These are phyloP conservation scores for Criorhina ranunculi DNA, from an alignment of 2,888 invertebrate species.

Conservation along the genomic window DNA sequence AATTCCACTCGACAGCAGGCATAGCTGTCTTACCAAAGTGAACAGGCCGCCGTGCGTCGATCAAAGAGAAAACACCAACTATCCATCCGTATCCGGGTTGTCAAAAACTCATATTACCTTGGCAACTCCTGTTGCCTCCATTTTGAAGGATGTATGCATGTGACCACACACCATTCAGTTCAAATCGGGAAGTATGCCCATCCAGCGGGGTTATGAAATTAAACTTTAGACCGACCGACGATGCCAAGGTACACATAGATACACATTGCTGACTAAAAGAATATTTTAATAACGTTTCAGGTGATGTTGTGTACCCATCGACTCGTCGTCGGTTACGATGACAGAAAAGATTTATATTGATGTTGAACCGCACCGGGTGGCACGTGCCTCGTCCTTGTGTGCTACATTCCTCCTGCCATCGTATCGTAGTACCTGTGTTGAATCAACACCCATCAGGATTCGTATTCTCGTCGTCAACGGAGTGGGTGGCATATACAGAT, in stretches of 20 bases:
- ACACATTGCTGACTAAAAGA: constrained; percentile 40
- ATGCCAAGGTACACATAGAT: constrained; percentile 7
- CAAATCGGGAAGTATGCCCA: constrained; percentile 15
- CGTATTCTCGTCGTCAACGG: constrained; percentile 28
- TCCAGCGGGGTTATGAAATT: constrained; percentile 27
- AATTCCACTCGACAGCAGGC: constrained; percentile 36
- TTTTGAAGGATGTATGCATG: constrained; percentile 65
- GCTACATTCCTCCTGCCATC: constrained; percentile 40
- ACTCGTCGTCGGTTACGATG: constrained; percentile 9
- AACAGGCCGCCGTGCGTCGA: constrained; percentile 44
- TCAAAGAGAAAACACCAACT: constrained; percentile 69
- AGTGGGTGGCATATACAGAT: constrained; percentile 4
- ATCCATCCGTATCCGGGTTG: constrained; percentile 36
- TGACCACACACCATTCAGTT: constrained; percentile 56
- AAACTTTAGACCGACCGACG: constrained; percentile 21
- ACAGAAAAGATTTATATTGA: constrained; percentile 33
- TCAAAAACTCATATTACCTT: constrained; percentile 61
- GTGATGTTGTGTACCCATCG: constrained; percentile 52
- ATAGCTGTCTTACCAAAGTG: constrained; percentile 21
- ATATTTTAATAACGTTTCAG: constrained; percentile 71
- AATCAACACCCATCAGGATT: constrained; percentile 28
- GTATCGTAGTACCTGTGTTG: constrained; percentile 25
- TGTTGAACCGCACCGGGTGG: constrained; percentile 42
- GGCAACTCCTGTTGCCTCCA: constrained; percentile 52
- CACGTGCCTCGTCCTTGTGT: constrained; percentile 63